These are phyloP conservation scores for Strix aluco DNA, from an alignment of 2,113 vertebrate genomes.

Conservation along the genomic window DNA sequence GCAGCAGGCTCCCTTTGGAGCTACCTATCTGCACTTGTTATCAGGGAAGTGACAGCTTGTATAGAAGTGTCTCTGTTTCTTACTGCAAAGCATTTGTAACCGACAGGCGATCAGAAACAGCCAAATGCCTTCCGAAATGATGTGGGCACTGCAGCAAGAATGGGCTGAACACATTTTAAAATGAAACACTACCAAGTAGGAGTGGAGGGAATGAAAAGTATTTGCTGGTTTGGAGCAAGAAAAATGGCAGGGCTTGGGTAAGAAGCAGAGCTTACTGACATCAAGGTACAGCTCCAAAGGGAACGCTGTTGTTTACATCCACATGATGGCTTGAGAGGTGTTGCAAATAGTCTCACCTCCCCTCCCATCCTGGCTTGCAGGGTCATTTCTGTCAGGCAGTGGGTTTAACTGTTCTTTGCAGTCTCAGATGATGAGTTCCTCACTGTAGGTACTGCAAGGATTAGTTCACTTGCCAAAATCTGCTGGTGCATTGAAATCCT, in stretches of 20 bases:
- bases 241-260: not conserved
- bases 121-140: not conserved
- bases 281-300: not conserved
- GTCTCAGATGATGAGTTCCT: not conserved
- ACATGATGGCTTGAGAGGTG: accelerated
- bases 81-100: not conserved
- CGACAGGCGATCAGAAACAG: not conserved
- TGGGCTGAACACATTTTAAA: not conserved
- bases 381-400: not conserved
- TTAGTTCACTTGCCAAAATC: not conserved
- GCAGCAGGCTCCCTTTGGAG: not conserved
- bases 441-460: not conserved
- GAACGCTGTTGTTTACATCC: not conserved
- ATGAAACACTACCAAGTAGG: not conserved
- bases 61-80: not conserved
- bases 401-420: not conserved
- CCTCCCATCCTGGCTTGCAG: not conserved
- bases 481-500: not conserved
- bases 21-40: not conserved
- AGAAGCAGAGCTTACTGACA: not conserved
- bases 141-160: not conserved
- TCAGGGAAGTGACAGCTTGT: not conserved
- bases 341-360: not conserved
- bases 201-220: not conserved
- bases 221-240: not conserved